Conservation (phyloP, 1,140 invertebrate species). For the Sogatella furcifera region DNA sequence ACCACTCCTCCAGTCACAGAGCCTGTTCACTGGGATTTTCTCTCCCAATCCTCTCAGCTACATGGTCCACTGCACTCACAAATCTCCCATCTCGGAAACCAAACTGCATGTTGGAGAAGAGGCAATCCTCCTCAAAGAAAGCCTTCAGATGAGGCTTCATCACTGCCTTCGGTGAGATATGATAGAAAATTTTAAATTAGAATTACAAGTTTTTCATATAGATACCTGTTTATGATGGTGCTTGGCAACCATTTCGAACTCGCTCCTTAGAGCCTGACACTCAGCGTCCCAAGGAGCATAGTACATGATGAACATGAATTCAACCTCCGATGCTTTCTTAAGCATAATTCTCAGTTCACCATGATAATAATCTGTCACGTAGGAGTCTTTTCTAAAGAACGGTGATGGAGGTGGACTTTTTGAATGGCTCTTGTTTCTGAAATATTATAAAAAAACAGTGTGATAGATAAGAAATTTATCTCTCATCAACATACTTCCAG, state of each 20-base stretch:
- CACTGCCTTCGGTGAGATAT: too few species aligned
- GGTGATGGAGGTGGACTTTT: conserved; percentile 50
- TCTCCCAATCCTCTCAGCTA: too few species aligned
- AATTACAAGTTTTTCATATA: neutral
- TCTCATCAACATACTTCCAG: too few species aligned
- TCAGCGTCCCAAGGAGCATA: conserved; percentile 85
- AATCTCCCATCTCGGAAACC: too few species aligned
- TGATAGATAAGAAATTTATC: too few species aligned
- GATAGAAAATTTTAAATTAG: too few species aligned
- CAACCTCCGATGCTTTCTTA: conserved; percentile 42
- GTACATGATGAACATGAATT: conserved; percentile 74
- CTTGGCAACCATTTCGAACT: conserved; percentile 61
- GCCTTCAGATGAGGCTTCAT: too few species aligned
- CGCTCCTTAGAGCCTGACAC: conserved; percentile 51
- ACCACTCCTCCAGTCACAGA: too few species aligned
- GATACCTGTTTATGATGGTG: conserved; percentile 55
- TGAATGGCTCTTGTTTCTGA: conserved; percentile 51
- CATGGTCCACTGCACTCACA: too few species aligned
- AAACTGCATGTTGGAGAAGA: too few species aligned
- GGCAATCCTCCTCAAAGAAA: too few species aligned
- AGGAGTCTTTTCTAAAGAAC: conserved; percentile 52
- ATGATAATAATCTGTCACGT: conserved; percentile 59
- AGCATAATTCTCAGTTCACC: conserved; percentile 54
- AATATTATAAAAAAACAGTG: conserved; percentile 27
- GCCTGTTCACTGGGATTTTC: too few species aligned